Evolutionary conservation across 2,888 invertebrate species (phyloP).

Genomic region (Sphaerophoria rueppellii): DNA sequence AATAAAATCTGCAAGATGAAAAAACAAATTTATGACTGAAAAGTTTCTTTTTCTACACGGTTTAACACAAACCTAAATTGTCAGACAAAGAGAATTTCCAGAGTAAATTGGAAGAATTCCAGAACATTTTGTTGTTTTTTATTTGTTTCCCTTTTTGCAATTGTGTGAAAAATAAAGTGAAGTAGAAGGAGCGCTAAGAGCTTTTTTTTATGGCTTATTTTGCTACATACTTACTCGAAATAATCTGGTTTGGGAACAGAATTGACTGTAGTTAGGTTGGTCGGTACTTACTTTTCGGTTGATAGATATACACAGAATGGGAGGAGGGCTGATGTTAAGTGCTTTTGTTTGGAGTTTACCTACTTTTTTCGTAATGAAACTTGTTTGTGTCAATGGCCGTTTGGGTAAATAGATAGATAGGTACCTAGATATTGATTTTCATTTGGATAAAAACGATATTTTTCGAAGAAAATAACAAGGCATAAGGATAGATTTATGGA

Average conservation of each 20-base stretch:
- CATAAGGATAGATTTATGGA: no score
- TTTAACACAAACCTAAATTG: constrained; percentile 62
- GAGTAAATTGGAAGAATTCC: constrained; percentile 31
- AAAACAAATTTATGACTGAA: constrained; percentile 26
- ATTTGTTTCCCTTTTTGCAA: constrained; percentile 21
- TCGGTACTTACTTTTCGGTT: neutral
- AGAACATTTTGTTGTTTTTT: neutral
- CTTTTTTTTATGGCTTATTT: constrained; percentile 24
- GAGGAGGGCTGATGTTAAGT: neutral
- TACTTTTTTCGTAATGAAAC: neutral
- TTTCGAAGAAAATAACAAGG: no score
- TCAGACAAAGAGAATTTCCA: constrained; percentile 62
- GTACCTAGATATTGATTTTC: neutral
- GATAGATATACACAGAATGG: neutral
- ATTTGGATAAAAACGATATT: no score
- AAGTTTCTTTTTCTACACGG: constrained; percentile 69
- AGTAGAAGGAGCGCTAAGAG: constrained; percentile 17
- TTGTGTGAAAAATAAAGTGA: constrained; percentile 28
- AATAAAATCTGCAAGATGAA: neutral
- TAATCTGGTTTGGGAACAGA: neutral
- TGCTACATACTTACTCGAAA: neutral
- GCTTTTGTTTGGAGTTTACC: neutral
- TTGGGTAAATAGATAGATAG: neutral
- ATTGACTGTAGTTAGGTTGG: neutral
- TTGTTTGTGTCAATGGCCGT: constrained; percentile 20